These are phyloP conservation scores for Ammospiza maritima DNA, from an alignment of 2,797 vertebrate species.

Conservation along the genomic window DNA sequence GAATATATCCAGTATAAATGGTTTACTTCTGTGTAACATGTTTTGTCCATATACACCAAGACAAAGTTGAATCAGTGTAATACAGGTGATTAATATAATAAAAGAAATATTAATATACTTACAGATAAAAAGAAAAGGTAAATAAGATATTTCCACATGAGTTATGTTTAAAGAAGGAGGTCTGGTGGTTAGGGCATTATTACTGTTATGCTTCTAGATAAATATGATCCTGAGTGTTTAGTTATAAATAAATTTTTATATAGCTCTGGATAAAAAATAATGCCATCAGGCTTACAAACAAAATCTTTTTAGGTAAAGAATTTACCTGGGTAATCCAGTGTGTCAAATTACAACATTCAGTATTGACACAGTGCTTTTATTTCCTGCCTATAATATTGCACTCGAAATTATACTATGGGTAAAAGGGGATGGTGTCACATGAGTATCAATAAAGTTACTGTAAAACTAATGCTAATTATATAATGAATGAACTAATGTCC, in stretches of 20 bases:
- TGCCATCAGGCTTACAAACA: neutral
- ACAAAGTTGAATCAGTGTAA: neutral
- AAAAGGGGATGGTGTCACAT: neutral
- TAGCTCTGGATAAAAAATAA: neutral
- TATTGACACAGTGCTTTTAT: neutral
- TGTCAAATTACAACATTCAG: neutral
- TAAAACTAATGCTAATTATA: neutral
- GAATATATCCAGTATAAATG: neutral
- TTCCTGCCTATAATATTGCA: neutral
- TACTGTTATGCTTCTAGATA: neutral
- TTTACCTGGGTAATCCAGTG: neutral
- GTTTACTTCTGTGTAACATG: neutral
- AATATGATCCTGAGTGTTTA: neutral
- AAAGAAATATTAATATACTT: neutral
- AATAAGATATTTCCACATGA: neutral
- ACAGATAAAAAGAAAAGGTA: neutral
- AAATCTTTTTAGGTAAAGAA: neutral
- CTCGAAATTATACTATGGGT: neutral
- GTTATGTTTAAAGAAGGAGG: neutral
- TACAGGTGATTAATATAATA: neutral
- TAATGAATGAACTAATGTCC: neutral
- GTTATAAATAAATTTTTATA: neutral
- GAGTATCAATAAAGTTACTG: neutral
- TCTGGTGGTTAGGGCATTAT: neutral
- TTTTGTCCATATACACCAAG: neutral